These are phyloP conservation scores for Hippocampus abdominalis DNA, from an alignment of 2,113 vertebrate genomes.

Conservation along the genomic window DNA sequence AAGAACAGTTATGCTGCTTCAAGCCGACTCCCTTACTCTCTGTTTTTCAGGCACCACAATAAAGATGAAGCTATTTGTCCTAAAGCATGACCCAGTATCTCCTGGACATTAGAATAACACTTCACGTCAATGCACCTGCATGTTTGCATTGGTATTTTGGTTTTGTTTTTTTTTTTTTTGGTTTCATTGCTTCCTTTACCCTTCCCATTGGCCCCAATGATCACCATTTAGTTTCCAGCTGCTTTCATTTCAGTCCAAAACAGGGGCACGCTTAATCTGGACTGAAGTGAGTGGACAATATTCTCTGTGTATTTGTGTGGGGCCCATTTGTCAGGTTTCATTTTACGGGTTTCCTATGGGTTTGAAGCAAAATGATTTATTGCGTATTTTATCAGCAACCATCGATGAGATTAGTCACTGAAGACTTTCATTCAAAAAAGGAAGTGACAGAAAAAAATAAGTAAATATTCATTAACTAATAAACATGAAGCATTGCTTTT, in stretches of 20 bases:
- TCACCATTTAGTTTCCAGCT: constrained; percentile 61
- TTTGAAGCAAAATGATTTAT: neutral
- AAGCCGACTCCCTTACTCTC: constrained; percentile 48
- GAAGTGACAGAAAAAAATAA: too few relatives aligned
- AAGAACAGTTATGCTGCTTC: constrained; percentile 33
- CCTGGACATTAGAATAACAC: neutral
- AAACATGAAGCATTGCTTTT: too few relatives aligned
- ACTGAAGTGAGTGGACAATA: constrained; percentile 55
- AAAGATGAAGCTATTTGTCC: constrained; percentile 19
- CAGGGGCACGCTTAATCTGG: constrained; percentile 57
- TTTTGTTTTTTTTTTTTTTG: neutral
- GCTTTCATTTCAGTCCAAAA: constrained; percentile 51
- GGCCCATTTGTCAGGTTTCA: neutral
- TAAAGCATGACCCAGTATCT: neutral
- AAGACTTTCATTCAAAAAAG: too few relatives aligned
- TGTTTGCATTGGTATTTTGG: constrained; percentile 10
- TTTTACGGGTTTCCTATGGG: neutral
- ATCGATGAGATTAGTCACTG: neutral
- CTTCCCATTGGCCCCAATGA: constrained; percentile 31
- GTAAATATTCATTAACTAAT: too few relatives aligned
- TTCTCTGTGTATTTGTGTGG: constrained; percentile 22
- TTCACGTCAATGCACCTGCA: neutral
- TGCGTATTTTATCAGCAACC: neutral
- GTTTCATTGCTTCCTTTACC: constrained; percentile 19
- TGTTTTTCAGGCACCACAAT: constrained; percentile 31